A percentile compares a stretch with the other conserved stretches of the same genome.
Evolutionary conservation across 2,797 vertebrate genomes (phyloP).

Genomic region (Mormyrus proboscirostris): DNA sequence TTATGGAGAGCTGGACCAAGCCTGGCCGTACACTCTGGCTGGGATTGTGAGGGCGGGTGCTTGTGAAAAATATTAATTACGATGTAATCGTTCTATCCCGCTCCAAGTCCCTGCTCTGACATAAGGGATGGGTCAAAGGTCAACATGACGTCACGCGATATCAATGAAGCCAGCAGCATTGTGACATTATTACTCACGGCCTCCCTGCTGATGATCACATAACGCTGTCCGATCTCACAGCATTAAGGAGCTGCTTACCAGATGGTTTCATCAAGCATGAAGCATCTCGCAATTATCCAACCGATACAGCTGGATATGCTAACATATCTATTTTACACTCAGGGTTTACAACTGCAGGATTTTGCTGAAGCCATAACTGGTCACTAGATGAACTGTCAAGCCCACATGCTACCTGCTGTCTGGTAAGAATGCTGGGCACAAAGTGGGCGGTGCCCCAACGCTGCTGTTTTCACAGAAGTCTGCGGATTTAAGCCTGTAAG

Average conservation of each 20-base stretch:
- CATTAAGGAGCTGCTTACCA: not conserved
- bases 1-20: not conserved
- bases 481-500: not conserved
- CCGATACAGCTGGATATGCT: not conserved
- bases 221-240: not conserved
- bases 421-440: not conserved
- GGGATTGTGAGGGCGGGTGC: not conserved
- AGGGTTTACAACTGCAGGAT: not conserved
- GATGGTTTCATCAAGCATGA: not conserved
- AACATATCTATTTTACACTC: not conserved
- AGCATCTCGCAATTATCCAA: not conserved
- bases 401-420: not conserved
- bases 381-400: not conserved
- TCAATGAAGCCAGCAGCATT: not conserved
- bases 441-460: not conserved
- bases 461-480: not conserved
- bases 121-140: constrained; percentile 25
- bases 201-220: not conserved
- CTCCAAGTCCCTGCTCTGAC: not conserved
- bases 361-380: not conserved
- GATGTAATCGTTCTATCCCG: not conserved
- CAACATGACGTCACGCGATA: constrained; percentile 20
- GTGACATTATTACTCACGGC: not conserved
- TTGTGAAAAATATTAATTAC: not conserved
- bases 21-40: not conserved